Conservation (phyloP, 2,797 vertebrate species). For the Phrynocephalus forsythii region DNA sequence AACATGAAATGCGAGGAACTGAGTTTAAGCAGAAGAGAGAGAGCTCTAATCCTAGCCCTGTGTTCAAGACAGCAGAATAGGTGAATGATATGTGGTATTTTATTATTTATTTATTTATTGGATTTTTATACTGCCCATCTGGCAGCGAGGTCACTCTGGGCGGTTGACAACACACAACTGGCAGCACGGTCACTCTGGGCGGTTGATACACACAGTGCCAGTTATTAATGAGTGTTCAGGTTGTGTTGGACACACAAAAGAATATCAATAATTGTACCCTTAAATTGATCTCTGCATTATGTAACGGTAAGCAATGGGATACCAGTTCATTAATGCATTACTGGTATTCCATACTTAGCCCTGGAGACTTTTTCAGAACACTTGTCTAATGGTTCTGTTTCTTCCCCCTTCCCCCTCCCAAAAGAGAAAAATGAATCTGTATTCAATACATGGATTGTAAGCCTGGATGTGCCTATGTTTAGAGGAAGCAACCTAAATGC, state of each 20-base stretch:
- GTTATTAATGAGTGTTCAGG: too few relatives aligned
- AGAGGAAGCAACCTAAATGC: not conserved
- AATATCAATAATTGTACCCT: not conserved
- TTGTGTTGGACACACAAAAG: not conserved
- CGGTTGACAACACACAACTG: too few relatives aligned
- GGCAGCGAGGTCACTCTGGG: too few relatives aligned
- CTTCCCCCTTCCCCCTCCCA: too few relatives aligned
- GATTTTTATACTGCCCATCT: too few relatives aligned
- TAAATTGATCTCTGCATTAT: not conserved
- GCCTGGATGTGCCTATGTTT: not conserved
- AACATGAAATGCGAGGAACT: not conserved
- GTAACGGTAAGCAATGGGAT: not conserved
- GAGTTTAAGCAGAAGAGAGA: not conserved
- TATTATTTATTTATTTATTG: too few relatives aligned
- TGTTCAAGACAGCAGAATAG: not conserved
- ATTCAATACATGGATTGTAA: not conserved
- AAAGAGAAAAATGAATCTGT: not conserved
- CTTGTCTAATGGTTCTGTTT: not conserved
- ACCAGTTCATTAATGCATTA: not conserved
- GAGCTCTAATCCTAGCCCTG: not conserved
- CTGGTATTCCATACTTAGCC: not conserved
- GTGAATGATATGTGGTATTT: too few relatives aligned
- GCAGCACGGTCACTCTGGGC: too few relatives aligned
- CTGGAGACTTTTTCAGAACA: not conserved
- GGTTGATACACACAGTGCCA: not conserved